Percentiles rank a stretch among this genome's conserved stretches.
Conservation (phyloP, 2,113 vertebrate species). For the Corvus hawaiiensis region DNA sequence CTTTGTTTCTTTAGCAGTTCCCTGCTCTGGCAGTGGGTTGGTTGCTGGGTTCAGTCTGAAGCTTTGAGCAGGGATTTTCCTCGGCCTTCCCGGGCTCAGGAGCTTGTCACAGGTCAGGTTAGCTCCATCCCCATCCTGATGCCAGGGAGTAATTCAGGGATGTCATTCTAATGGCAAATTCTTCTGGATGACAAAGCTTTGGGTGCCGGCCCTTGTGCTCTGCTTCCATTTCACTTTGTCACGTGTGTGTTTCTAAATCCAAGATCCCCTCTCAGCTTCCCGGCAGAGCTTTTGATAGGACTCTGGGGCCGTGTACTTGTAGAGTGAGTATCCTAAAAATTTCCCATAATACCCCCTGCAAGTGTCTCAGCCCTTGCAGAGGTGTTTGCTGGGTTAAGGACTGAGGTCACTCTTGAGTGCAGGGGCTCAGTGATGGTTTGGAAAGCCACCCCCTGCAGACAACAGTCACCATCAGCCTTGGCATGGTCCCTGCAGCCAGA, state of each 20-base stretch:
- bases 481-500: neutral
- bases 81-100: neutral
- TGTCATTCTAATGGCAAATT: neutral
- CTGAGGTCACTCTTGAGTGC: neutral
- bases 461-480: neutral
- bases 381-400: neutral
- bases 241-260: accelerated
- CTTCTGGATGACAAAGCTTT: neutral
- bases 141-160: neutral
- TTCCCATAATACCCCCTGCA: too few relatives aligned
- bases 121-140: neutral
- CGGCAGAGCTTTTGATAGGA: neutral
- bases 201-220: neutral
- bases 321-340: neutral
- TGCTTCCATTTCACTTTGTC: neutral
- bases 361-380: neutral
- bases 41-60: neutral
- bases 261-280: neutral
- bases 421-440: neutral
- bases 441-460: neutral
- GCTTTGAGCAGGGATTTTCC: neutral
- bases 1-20: neutral
- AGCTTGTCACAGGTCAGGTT: neutral
- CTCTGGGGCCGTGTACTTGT: accelerated
- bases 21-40: neutral